phyloP scores from a whole-genome alignment of 2,888 invertebrate species.

The Stegophylla sp. region DNA sequence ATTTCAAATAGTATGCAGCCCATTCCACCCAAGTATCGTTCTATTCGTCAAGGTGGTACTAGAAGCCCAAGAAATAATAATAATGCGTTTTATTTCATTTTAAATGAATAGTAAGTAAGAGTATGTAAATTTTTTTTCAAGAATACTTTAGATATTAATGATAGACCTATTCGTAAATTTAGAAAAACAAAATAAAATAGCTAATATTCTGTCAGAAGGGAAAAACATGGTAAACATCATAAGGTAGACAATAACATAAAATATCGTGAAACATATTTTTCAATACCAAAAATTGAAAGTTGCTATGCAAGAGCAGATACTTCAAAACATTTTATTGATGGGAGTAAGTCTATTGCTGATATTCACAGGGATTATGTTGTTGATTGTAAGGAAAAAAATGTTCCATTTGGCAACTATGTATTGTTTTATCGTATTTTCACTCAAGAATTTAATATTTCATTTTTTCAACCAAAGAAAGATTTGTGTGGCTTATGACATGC shows the following conservation, averaged over 20 bases:
- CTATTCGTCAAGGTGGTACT: conserved; percentile 46
- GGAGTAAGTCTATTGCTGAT: conserved; percentile 58
- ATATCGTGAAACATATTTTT: conserved; percentile 40
- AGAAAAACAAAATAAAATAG: conserved; percentile 47
- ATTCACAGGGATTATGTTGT: conserved; percentile 50
- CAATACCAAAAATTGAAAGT: conserved; percentile 60
- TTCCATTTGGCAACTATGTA: conserved; percentile 48
- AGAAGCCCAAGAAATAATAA: conserved; percentile 44
- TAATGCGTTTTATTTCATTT: conserved; percentile 51
- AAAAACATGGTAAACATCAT: conserved; percentile 32
- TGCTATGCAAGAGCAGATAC: conserved; percentile 61
- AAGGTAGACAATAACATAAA: conserved; percentile 3
- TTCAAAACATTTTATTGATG: conserved; percentile 60
- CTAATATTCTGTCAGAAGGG: conserved; percentile 26
- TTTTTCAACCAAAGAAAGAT: conserved; percentile 38
- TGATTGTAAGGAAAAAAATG: conserved; percentile 41
- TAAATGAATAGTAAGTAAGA: conserved; percentile 34
- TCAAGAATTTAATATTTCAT: conserved; percentile 50
- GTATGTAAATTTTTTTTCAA: conserved; percentile 54
- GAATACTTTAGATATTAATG: conserved; percentile 33
- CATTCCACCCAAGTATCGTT: conserved; percentile 49
- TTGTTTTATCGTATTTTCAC: conserved; percentile 52
- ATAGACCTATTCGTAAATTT: conserved; percentile 36
- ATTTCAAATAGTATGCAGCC: conserved; percentile 48
- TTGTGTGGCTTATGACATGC: conserved; percentile 16